phyloP scores from a whole-genome alignment of 2,888 invertebrate species.

The Pegoplata infirma region DNA sequence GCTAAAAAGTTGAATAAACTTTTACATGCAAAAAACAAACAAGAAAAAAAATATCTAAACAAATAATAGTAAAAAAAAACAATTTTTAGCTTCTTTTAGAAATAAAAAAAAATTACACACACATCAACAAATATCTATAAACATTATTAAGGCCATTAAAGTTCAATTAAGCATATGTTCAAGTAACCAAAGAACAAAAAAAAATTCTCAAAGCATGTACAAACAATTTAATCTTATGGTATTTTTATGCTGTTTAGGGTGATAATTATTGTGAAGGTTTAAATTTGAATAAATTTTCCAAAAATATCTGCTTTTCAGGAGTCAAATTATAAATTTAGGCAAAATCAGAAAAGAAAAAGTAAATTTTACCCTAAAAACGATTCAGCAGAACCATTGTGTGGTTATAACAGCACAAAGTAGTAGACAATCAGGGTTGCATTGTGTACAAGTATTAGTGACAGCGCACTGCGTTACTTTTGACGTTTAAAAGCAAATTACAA shows the following conservation, averaged over 20 bases:
- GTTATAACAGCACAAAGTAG: too few species aligned
- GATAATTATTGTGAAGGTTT: neutral
- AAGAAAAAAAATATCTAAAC: conserved; percentile 5
- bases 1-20: conserved; percentile 49
- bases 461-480: too few species aligned
- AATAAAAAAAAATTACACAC: too few species aligned
- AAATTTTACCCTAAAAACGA: too few species aligned
- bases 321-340: too few species aligned
- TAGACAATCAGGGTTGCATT: too few species aligned
- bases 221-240: conserved; percentile 18
- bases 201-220: neutral
- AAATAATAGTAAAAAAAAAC: neutral
- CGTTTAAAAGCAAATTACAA: too few species aligned
- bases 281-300: too few species aligned
- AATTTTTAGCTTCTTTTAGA: neutral
- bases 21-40: neutral
- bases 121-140: conserved; percentile 14
- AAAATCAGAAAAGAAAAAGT: too few species aligned
- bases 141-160: conserved; percentile 52
- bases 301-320: neutral
- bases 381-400: too few species aligned
- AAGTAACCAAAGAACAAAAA: neutral
- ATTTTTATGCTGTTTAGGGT: neutral
- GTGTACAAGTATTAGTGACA: too few species aligned
- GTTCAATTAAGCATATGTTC: conserved; percentile 58